phyloP scores from a whole-genome alignment of 2,888 invertebrate species.

The Timema cristinae region DNA sequence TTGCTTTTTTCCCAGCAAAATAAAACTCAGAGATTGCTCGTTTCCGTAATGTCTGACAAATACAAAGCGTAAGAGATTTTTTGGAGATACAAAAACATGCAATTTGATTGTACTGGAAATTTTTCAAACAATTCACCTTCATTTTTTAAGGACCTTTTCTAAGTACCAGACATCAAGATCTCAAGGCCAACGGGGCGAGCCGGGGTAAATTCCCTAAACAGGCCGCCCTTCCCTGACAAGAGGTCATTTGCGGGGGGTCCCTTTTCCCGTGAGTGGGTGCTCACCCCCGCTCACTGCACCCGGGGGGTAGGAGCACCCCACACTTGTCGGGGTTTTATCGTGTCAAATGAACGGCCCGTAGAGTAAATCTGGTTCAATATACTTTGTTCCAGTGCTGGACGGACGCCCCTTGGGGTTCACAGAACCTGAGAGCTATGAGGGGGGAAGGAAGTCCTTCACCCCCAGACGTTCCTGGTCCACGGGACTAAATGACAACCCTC shows the following conservation, averaged over 20 bases:
- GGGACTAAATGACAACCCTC: constrained; percentile 34
- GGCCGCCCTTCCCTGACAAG: constrained; percentile 33
- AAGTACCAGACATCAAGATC: constrained; percentile 29
- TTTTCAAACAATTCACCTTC: too few relatives aligned
- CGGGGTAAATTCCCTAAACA: constrained; percentile 39
- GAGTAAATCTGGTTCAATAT: too few relatives aligned
- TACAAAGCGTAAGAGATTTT: too few relatives aligned
- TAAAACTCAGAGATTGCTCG: too few relatives aligned
- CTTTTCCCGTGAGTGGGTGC: constrained; percentile 35
- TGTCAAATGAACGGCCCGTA: too few relatives aligned
- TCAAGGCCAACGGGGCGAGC: constrained; percentile 36
- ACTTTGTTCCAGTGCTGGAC: constrained; percentile 17
- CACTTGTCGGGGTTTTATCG: too few relatives aligned
- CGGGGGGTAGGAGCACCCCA: constrained; percentile 22
- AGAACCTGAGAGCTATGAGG: background rate
- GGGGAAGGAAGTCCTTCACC: background rate
- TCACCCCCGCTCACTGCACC: constrained; percentile 38
- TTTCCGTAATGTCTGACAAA: too few relatives aligned
- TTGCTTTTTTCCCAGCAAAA: too few relatives aligned
- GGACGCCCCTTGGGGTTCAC: background rate
- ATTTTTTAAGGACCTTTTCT: too few relatives aligned
- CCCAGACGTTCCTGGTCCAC: constrained; percentile 15
- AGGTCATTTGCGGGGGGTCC: constrained; percentile 37
- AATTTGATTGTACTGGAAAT: too few relatives aligned
- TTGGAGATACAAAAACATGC: too few relatives aligned